Evolutionary conservation across 2,113 vertebrate species (phyloP), one percentile per base, ranked within the genome.

Genomic region (Burhinus bistriatus): DNA sequence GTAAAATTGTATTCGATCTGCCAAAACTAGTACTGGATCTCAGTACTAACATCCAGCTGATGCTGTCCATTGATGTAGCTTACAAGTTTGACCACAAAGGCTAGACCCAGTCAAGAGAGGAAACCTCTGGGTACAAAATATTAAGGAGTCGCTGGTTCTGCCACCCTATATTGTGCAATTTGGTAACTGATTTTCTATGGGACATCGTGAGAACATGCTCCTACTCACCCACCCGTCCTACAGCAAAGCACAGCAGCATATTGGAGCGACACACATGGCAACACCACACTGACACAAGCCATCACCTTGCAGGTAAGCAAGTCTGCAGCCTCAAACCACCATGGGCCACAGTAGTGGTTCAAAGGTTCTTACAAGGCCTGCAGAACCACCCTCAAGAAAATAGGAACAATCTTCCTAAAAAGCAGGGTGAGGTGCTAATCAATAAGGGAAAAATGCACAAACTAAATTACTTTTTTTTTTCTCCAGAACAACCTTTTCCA

Each of bases 391-490:
- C 42, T 55, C 6, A 30, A 61, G 12, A 49, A 47, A 83, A 70
- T 4, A n/a, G 6, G 3, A 78, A 16, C 3, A 2, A 45, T 14
- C 38, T 21, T 73, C 26, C 27, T 15, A 30, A 32, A 73, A 69
- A 69, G 2, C 52, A 49, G 12, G 4, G 11, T 12, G 6, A 47
- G 51, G 19, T 27, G 49, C 8, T 62, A 9, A 34, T 3, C 34
- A 27, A 7, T 1, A 32, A 20, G 32, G 13, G 6, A 9, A 23
- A 80, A 88, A 12, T 1, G 8, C 61, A 34, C 29, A 4, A 12
- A 52, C 2, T 4, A 9, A 45, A 15, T 6, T 0, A 9, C 1
- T 30, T 75, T 51, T 44, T 45, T 32, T 38, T 32, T n/a, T n/a
- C n/a, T 5, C 64, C 69, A 82, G 69, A 47, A 15, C 9, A 45